Evolutionary conservation across 2,797 vertebrate species (phyloP).

Genomic region (Eulemur rubriventer): DNA sequence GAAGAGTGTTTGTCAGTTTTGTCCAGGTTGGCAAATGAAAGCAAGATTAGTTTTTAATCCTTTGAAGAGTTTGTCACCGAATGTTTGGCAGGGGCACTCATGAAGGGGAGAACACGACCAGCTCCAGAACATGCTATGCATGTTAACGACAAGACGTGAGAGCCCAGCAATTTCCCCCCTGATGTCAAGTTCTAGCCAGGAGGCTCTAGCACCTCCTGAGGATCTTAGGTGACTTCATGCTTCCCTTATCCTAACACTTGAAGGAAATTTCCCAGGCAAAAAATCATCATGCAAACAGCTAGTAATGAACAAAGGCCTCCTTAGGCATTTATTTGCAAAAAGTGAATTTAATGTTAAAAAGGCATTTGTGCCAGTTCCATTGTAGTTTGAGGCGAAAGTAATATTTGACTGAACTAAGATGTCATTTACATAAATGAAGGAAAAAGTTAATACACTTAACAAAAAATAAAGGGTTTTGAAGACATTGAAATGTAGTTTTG

Average conservation of each 20-base stretch:
- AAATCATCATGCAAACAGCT: neutral
- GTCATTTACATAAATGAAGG: neutral
- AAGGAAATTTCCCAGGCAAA: neutral
- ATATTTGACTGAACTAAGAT: slow-evolving; percentile 19
- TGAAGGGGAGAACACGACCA: neutral
- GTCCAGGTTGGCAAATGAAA: neutral
- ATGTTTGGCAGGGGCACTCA: neutral
- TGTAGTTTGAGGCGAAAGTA: neutral
- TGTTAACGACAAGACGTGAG: neutral
- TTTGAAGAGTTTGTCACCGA: neutral
- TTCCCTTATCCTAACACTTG: neutral
- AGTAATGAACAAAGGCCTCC: neutral
- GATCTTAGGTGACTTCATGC: neutral
- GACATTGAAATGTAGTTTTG: neutral
- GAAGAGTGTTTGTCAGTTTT: neutral
- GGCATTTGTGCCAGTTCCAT: neutral
- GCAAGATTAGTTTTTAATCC: slow-evolving; percentile 8
- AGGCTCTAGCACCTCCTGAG: neutral
- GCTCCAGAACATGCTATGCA: neutral
- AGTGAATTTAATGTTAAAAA: slow-evolving; percentile 37
- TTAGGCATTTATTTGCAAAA: neutral
- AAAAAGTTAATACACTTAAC: neutral
- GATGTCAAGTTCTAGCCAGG: neutral
- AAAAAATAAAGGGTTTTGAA: neutral
- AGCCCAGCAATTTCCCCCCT: neutral